Evolutionary conservation across 2,797 vertebrate species (phyloP).

Genomic region (Pseudotriccus pelzelni): DNA sequence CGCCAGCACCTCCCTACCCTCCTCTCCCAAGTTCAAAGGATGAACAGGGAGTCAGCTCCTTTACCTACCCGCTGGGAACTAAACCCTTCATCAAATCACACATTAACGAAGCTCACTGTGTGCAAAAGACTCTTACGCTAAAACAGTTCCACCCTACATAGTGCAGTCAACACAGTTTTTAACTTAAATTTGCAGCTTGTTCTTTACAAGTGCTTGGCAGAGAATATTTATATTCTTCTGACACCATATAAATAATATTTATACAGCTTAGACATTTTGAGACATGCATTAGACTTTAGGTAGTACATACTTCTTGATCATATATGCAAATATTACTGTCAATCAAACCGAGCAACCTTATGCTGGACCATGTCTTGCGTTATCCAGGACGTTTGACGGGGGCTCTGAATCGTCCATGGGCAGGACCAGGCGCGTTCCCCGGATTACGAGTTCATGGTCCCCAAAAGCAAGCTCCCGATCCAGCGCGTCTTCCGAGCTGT

Average conservation of each 20-base stretch:
- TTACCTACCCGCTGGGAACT: conserved; percentile 55
- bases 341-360: conserved; percentile 67
- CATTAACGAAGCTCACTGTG: conserved; percentile 64
- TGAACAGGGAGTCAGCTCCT: conserved; percentile 50
- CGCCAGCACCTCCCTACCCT: not conserved
- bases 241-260: conserved; percentile 82
- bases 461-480: conserved; percentile 88
- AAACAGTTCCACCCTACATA: conserved; percentile 72
- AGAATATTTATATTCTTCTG: conserved; percentile 74
- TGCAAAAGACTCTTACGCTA: conserved; percentile 56
- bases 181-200: conserved; percentile 67
- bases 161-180: conserved; percentile 68
- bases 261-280: conserved; percentile 80
- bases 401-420: conserved; percentile 96
- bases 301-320: conserved; percentile 78
- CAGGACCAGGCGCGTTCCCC: conserved; percentile 92
- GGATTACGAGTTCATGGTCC: conserved; percentile 91
- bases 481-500: conserved; percentile 82
- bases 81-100: conserved; percentile 62
- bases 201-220: conserved; percentile 72
- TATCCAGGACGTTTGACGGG: conserved; percentile 81
- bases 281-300: conserved; percentile 82
- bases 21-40: not conserved
- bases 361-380: conserved; percentile 74
- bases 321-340: conserved; percentile 74